phyloP scores from a whole-genome alignment of 1,140 invertebrate species.

The Pseudomyrmex sp. region DNA sequence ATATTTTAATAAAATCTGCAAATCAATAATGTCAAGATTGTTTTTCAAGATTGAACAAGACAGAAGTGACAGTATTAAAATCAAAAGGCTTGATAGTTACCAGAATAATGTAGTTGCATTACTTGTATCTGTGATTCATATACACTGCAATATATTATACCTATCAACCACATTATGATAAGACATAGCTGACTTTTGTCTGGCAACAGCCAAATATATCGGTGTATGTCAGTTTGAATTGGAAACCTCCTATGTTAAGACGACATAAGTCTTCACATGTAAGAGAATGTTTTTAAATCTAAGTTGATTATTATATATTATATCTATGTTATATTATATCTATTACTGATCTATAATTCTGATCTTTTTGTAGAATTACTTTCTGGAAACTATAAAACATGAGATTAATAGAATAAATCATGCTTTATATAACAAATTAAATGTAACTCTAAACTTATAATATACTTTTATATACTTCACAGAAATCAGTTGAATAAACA shows the following conservation, averaged over 20 bases:
- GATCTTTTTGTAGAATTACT: no score
- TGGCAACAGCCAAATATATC: background rate
- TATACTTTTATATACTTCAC: background rate
- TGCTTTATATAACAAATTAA: no score
- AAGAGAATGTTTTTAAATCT: slow-evolving; percentile 17
- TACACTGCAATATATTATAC: background rate
- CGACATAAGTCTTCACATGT: background rate
- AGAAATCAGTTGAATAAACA: slow-evolving; percentile 68
- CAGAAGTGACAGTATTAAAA: slow-evolving; percentile 9
- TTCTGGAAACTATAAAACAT: no score
- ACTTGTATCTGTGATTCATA: slow-evolving; percentile 23
- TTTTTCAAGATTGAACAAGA: background rate
- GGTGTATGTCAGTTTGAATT: background rate
- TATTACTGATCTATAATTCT: no score
- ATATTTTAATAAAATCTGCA: no score
- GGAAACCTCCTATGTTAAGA: background rate
- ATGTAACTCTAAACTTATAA: background rate
- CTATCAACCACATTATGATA: slow-evolving; percentile 29
- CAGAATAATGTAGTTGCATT: slow-evolving; percentile 1
- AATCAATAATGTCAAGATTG: background rate
- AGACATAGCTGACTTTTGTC: background rate
- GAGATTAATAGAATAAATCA: no score
- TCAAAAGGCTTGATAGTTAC: background rate
- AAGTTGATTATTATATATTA: no score
- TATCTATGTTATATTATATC: no score